Base-by-base conservation (phyloP, 2,888 invertebrate species). In the Pristionchus mayeri region DNA sequence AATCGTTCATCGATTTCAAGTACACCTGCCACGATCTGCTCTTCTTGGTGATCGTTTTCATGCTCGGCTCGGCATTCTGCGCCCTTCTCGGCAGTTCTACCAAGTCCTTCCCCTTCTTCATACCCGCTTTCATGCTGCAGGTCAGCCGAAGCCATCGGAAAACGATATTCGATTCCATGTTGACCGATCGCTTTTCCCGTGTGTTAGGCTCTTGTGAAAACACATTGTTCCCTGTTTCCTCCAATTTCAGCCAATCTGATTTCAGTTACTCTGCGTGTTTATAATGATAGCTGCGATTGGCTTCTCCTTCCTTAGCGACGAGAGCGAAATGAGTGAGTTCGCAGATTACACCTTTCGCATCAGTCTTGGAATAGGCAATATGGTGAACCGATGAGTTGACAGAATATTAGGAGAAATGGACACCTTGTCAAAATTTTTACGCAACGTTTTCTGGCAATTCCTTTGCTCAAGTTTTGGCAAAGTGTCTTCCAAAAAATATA, bases 91-190 rank as follows among this genome's bases (percentile, higher is more conserved):
- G 67, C 37, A 67, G 67, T 37, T 67, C 67, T 0, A 21, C 67
- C 67, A 67, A 67, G 37, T 67, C 67, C 34, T 67, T 67, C 21
- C 67, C 67, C 11, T 67, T 67, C 37, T 37, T 67, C 67, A 18
- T 67, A 3, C 67, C 67, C 1, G 67, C 67, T 4, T 18, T 67
- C 2, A 67, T 67, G 6, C 37, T 67, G 34, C 37, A 37, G 37
- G 67, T 67, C 0, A 37, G 34, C 2, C 1, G 18, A 34, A 16
- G 27, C 13, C n/a, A 7, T 63, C 34, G 0, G 18, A 27, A n/a
- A n/a, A n/a, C n/a, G n/a, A n/a, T n/a, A n/a, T n/a, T n/a, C n/a
- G n/a, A n/a, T n/a, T n/a, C n/a, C n/a, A n/a, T n/a, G n/a, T n/a
- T n/a, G n/a, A n/a, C n/a, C n/a, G n/a, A 63, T 63, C 27, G 27